phyloP scores from a whole-genome alignment of 2,797 vertebrate genomes.

The Acanthiza pusilla region DNA sequence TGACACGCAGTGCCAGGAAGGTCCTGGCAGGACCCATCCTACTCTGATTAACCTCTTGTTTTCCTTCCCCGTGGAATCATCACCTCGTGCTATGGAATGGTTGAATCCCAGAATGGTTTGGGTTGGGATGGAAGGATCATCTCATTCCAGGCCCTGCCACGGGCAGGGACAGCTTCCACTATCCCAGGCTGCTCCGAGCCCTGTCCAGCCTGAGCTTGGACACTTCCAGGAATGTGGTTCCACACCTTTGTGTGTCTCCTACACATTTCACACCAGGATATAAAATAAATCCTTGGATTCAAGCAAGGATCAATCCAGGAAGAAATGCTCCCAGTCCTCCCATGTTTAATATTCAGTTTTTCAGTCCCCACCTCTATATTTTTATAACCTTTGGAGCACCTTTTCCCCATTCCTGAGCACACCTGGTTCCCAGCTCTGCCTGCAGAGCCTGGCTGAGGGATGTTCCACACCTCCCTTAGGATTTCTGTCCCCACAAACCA shows the following conservation, averaged over 20 bases:
- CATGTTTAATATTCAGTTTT: accelerated
- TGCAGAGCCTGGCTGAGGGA: background rate
- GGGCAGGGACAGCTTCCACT: background rate
- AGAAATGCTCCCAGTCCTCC: background rate
- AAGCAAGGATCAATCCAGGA: background rate
- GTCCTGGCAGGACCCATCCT: background rate
- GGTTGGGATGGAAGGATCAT: background rate
- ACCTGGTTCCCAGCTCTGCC: background rate
- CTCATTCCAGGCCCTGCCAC: accelerated
- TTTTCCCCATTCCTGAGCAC: background rate
- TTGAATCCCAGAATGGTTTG: background rate
- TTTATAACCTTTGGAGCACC: background rate
- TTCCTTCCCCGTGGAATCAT: background rate
- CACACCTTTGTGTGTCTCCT: background rate
- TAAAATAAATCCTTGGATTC: background rate
- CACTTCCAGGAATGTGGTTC: background rate
- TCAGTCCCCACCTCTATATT: accelerated
- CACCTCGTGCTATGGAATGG: background rate
- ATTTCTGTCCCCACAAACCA: background rate
- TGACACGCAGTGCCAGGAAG: background rate
- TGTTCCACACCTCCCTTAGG: accelerated
- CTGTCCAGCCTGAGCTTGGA: background rate
- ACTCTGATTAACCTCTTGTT: background rate
- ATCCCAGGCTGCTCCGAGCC: background rate
- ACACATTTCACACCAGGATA: background rate